Evolutionary conservation across 2,888 invertebrate species (phyloP), one percentile per base, ranked within the genome.

Genomic region (Lypha dubia): DNA sequence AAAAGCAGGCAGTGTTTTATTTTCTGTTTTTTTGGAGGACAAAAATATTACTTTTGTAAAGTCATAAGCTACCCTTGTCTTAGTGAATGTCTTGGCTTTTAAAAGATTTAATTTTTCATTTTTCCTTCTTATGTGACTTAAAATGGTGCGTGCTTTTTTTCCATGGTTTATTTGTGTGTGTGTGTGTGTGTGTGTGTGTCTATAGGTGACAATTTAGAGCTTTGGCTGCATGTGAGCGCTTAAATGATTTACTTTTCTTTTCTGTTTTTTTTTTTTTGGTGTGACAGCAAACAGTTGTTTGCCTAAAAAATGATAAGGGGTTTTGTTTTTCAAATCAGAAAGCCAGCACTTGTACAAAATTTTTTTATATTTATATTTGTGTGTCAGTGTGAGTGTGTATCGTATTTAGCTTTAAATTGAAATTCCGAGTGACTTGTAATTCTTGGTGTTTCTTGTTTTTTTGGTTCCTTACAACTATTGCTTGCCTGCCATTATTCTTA

Each of bases 351-450:
- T 62, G 70, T 63, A n/a, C 46, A 73, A 73, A 73, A 60, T 76
- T 80, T 65, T 73, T 53, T 73, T 20, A 46, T 44, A 51, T 63
- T 35, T 44, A 41, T 28, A 88, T 88, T 88, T 86, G 81, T 88
- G 88, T 86, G 86, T 86, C n/a, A n/a, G 81, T 88, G 88, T 86
- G 86, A 75, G 63, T 79, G n/a, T 76, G 38, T 53, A 53, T 63
- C 51, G 56, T 67, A 65, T 76, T 84, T 83, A 35, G 56, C 53
- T 87, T 81, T 86, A 90, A 89, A 90, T 90, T 90, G 90, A 90
- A 90, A 90, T 84, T 84, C 76, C 76, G 88, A 89, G 89, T 90
- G 90, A 90, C 90, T 90, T 90, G 89, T 89, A 88, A 88, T 88
- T 89, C 22, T 51, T 75, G 32, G 62, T 60, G n/a, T 46, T 4